Evolutionary conservation across 1,140 invertebrate species (phyloP).

Genomic region (Drosophila parabipectinata): DNA sequence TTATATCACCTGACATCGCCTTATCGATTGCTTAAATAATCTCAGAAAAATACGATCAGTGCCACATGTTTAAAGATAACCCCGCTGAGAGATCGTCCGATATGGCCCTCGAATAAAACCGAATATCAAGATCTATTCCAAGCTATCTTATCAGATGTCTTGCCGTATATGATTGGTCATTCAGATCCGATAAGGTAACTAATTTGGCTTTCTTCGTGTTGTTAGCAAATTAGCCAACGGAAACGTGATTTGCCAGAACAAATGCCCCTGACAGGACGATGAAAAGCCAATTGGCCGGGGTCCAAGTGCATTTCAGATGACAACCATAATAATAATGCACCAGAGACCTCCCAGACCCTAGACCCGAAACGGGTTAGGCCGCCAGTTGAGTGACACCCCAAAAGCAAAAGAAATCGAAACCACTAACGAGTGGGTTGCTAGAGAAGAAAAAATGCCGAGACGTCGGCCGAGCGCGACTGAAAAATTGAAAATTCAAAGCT

Average conservation of each 20-base stretch:
- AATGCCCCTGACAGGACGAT: conserved; percentile 36
- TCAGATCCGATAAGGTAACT: neutral
- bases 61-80: neutral
- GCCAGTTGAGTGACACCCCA: conserved; percentile 30
- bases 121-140: conserved; percentile 25
- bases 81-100: conserved; percentile 2
- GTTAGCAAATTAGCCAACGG: conserved; percentile 12
- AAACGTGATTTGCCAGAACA: conserved; percentile 25
- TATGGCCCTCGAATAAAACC: neutral
- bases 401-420: conserved; percentile 25
- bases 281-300: conserved; percentile 60
- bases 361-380: conserved; percentile 22
- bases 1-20: conserved; percentile 20
- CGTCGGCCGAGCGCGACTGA: conserved; percentile 47
- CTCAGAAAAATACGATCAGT: conserved; percentile 2
- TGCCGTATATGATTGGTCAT: neutral
- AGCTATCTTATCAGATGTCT: neutral
- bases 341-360: neutral
- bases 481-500: conserved; percentile 15
- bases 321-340: conserved; percentile 9
- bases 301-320: conserved; percentile 37
- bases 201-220: neutral
- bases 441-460: conserved; percentile 31
- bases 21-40: conserved; percentile 28
- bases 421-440: conserved; percentile 16